These are phyloP conservation scores for Allacma fusca DNA, from an alignment of 2,888 invertebrate species.

Conservation along the genomic window DNA sequence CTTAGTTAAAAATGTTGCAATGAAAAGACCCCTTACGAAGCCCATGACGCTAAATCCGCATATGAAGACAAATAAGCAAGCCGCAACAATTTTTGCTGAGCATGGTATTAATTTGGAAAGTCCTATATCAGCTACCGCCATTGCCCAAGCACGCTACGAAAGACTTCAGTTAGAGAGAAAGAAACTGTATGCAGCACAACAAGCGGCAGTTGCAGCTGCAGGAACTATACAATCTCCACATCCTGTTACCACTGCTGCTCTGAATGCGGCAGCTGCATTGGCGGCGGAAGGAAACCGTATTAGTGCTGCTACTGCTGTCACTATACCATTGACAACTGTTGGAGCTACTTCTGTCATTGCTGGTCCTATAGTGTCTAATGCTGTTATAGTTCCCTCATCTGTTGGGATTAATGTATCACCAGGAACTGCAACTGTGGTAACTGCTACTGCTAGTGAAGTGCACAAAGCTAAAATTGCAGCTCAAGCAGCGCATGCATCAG, in stretches of 20 bases:
- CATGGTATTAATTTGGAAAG: constrained; percentile 84
- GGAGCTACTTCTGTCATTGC: background rate
- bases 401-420: background rate
- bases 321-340: constrained; percentile 9
- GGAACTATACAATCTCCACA: constrained; percentile 18
- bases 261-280: constrained; percentile 19
- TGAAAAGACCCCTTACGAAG: constrained; percentile 62
- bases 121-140: constrained; percentile 70
- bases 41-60: constrained; percentile 61
- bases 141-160: constrained; percentile 55
- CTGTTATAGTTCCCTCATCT: background rate
- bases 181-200: constrained; percentile 50
- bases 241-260: constrained; percentile 16
- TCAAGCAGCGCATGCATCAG: background rate
- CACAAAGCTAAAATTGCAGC: constrained; percentile 42
- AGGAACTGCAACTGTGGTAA: background rate
- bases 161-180: constrained; percentile 55
- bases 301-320: background rate
- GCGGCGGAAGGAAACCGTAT: constrained; percentile 22
- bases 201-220: constrained; percentile 34
- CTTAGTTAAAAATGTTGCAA: constrained; percentile 72
- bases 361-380: background rate
- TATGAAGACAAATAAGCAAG: constrained; percentile 83
- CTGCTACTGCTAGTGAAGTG: constrained; percentile 39
- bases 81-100: constrained; percentile 78